Conservation (phyloP, 2,888 invertebrate genomes). For the Serrognathus titanus region DNA sequence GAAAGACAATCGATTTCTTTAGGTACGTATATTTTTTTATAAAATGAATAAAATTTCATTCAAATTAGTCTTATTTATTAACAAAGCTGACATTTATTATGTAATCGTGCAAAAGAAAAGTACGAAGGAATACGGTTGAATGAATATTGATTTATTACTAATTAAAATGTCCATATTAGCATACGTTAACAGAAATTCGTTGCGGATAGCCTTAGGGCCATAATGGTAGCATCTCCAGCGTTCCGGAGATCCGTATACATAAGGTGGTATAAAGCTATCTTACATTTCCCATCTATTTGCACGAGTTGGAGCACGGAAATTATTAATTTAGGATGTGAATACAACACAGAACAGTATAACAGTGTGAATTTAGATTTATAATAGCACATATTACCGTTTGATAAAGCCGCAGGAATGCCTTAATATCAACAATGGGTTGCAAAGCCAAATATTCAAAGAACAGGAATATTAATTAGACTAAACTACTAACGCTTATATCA, state of each 20-base stretch:
- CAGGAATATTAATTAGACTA: slow-evolving; percentile 15
- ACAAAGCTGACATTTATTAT: too few relatives aligned
- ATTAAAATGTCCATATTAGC: too few relatives aligned
- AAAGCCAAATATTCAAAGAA: slow-evolving; percentile 9
- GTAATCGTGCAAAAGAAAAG: too few relatives aligned
- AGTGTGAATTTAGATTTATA: slow-evolving; percentile 15
- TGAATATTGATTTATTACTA: too few relatives aligned
- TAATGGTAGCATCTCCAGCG: background rate
- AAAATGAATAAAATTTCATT: too few relatives aligned
- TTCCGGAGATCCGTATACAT: background rate
- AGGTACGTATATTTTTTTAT: too few relatives aligned
- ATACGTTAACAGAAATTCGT: background rate
- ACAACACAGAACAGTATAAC: slow-evolving; percentile 6
- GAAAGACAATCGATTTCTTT: too few relatives aligned
- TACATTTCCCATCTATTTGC: slow-evolving; percentile 13
- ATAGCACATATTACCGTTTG: slow-evolving; percentile 17
- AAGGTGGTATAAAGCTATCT: slow-evolving; percentile 14
- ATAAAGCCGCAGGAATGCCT: slow-evolving; percentile 14
- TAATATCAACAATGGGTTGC: slow-evolving; percentile 14
- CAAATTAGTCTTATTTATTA: too few relatives aligned
- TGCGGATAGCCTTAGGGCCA: background rate
- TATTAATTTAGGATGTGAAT: slow-evolving; percentile 17
- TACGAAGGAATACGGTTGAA: too few relatives aligned
- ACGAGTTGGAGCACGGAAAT: slow-evolving; percentile 8
- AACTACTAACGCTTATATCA: slow-evolving; percentile 11